Percentiles rank a stretch among this genome's conserved stretches.
phyloP scores from a whole-genome alignment of 1,140 invertebrate genomes.

The Teleopsis dalmanni region DNA sequence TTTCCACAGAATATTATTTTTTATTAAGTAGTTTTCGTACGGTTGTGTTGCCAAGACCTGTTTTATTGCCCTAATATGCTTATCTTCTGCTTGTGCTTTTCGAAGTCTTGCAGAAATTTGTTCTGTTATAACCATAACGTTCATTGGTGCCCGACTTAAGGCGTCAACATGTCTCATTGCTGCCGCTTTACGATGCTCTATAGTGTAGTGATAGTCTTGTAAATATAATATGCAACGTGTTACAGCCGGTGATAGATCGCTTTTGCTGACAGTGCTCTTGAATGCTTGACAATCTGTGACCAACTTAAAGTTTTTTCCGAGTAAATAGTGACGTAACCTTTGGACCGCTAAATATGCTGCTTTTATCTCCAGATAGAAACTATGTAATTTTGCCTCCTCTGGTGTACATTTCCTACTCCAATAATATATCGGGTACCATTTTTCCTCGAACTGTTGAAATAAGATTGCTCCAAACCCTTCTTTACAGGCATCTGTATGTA shows the following conservation, averaged over 20 bases:
- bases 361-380: conserved; percentile 25
- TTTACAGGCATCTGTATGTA: conserved; percentile 30
- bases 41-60: not conserved
- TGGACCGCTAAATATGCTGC: conserved; percentile 20
- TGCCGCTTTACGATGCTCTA: conserved; percentile 36
- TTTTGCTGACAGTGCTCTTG: conserved; percentile 26
- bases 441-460: conserved; percentile 11
- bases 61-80: not conserved
- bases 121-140: conserved; percentile 9
- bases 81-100: conserved; percentile 1
- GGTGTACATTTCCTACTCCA: conserved; percentile 24
- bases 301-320: conserved; percentile 12
- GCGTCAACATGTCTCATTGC: conserved; percentile 38
- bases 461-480: conserved; percentile 7
- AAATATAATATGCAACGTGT: conserved; percentile 40
- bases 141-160: conserved; percentile 32
- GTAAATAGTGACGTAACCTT: conserved; percentile 20
- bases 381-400: conserved; percentile 8
- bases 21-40: not conserved
- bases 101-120: conserved; percentile 1
- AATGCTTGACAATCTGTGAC: conserved; percentile 32
- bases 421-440: conserved; percentile 27
- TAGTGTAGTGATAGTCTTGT: conserved; percentile 36
- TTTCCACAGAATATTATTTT: conserved; percentile 4
- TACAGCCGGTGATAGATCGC: conserved; percentile 26